Evolutionary conservation across 1,140 invertebrate genomes (phyloP).

Genomic region (Hylaeus anthracinus): DNA sequence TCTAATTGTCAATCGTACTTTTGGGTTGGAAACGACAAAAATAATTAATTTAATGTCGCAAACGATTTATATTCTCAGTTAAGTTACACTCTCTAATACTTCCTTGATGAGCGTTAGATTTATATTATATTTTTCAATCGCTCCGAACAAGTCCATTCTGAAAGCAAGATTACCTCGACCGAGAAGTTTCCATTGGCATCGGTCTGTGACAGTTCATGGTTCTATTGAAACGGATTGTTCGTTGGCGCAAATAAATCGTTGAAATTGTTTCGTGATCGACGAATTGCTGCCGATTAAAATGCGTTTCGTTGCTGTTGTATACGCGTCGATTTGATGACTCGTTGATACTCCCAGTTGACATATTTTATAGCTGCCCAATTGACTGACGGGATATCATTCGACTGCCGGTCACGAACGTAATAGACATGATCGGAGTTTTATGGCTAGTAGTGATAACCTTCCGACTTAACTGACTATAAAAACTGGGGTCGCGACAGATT

Average conservation of each 20-base stretch:
- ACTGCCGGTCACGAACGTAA: slow-evolving; percentile 56
- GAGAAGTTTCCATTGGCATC: not conserved
- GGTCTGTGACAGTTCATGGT: not conserved
- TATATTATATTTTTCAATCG: too few species aligned
- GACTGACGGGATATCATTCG: slow-evolving; percentile 50
- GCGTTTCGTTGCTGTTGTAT: slow-evolving; percentile 8
- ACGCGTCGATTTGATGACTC: slow-evolving; percentile 24
- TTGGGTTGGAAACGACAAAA: too few species aligned
- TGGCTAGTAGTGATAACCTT: slow-evolving; percentile 35
- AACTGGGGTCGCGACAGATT: slow-evolving; percentile 32
- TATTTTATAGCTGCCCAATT: slow-evolving; percentile 48
- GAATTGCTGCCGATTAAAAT: not conserved
- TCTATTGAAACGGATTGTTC: not conserved
- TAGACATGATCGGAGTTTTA: slow-evolving; percentile 57
- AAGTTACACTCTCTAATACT: too few species aligned
- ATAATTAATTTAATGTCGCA: too few species aligned
- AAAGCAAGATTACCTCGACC: not conserved
- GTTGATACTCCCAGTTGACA: slow-evolving; percentile 44
- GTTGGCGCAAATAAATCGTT: not conserved
- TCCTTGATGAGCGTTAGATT: too few species aligned
- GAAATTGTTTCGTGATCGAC: not conserved
- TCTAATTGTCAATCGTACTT: too few species aligned
- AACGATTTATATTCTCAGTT: too few species aligned
- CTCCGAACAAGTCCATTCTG: not conserved
- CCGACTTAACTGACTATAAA: slow-evolving; percentile 9